Percentiles rank a stretch among this genome's conserved stretches.
These are phyloP conservation scores for Stenichneumon culpator DNA, from an alignment of 2,888 invertebrate species.

Conservation along the genomic window DNA sequence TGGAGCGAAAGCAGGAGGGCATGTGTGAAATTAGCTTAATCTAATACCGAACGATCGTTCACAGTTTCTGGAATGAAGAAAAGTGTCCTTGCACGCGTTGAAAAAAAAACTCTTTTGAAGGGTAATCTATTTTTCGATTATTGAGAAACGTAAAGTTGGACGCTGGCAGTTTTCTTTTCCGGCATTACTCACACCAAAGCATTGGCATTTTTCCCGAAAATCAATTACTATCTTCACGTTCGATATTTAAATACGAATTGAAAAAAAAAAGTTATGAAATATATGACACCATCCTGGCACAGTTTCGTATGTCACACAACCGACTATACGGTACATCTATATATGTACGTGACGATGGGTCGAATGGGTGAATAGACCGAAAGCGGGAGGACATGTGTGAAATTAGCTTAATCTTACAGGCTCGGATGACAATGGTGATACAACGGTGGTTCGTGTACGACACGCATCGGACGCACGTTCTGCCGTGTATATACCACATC, in stretches of 20 bases:
- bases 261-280: constrained; percentile 38
- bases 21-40: constrained; percentile 86
- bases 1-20: constrained; percentile 79
- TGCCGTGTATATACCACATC: constrained; percentile 39
- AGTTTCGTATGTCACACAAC: constrained; percentile 75
- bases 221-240: neutral
- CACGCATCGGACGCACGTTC: constrained; percentile 79
- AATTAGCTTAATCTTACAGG: constrained; percentile 85
- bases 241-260: neutral
- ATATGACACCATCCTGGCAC: constrained; percentile 57
- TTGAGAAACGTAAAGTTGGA: neutral
- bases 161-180: neutral
- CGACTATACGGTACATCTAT: constrained; percentile 41
- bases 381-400: constrained; percentile 84
- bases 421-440: constrained; percentile 85
- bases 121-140: constrained; percentile 20
- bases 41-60: constrained; percentile 76
- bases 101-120: constrained; percentile 18
- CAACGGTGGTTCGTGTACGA: constrained; percentile 83
- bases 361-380: constrained; percentile 66
- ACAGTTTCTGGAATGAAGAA: constrained; percentile 68
- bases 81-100: constrained; percentile 35
- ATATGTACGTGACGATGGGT: constrained; percentile 49
- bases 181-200: neutral
- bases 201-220: neutral